Percentiles rank a stretch among this genome's conserved stretches.
These are phyloP conservation scores for Popillia japonica DNA, from an alignment of 1,140 invertebrate genomes.

Conservation along the genomic window DNA sequence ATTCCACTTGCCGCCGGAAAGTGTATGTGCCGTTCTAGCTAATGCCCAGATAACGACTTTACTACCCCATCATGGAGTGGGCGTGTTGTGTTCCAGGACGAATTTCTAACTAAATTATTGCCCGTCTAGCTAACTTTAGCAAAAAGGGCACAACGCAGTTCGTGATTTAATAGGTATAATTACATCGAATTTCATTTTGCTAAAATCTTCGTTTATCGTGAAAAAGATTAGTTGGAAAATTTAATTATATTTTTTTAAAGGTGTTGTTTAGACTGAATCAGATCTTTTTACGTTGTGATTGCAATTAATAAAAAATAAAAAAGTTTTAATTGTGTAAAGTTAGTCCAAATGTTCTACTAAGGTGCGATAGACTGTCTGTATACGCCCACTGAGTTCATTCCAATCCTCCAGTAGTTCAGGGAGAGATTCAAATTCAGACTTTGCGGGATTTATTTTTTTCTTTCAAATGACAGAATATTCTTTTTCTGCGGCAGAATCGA, in stretches of 20 bases:
- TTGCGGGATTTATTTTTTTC: too few species aligned
- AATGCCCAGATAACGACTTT: slow-evolving; percentile 13
- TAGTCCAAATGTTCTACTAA: too few species aligned
- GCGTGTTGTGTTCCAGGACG: neutral
- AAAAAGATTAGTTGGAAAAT: neutral
- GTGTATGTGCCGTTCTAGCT: slow-evolving; percentile 1
- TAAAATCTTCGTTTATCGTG: neutral
- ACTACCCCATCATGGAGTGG: slow-evolving; percentile 1
- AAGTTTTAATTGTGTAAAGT: too few species aligned
- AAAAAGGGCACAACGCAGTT: neutral
- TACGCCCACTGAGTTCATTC: too few species aligned
- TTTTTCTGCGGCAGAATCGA: too few species aligned
- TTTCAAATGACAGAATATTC: too few species aligned
- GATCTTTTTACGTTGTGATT: neutral
- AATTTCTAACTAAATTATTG: slow-evolving; percentile 16
- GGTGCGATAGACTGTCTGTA: too few species aligned
- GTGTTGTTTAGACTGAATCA: too few species aligned
- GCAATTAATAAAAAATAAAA: too few species aligned
- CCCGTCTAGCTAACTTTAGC: neutral
- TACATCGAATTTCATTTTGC: neutral
- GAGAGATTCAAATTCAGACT: too few species aligned
- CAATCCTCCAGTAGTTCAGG: too few species aligned
- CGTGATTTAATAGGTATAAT: slow-evolving; percentile 5
- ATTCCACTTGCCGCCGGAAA: slow-evolving; percentile 12
- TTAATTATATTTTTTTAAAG: neutral